phyloP scores from a whole-genome alignment of 1,140 invertebrate species.

The Drosophila suzukii region DNA sequence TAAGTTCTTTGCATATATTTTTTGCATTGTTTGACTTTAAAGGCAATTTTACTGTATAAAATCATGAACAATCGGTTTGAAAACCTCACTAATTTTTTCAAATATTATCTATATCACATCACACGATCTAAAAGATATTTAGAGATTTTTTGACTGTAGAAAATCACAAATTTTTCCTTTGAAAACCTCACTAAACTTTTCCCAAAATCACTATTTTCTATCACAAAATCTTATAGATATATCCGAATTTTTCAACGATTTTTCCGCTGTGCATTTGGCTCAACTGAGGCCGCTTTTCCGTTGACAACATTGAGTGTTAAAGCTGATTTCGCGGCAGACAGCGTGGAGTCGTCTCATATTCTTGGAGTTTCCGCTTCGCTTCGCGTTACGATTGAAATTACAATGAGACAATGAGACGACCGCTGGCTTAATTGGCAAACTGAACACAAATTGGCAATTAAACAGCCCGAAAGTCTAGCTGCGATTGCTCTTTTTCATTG shows the following conservation, averaged over 20 bases:
- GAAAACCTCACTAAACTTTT: not conserved
- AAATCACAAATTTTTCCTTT: too few relatives aligned
- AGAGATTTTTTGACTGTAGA: too few relatives aligned
- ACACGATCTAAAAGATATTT: too few relatives aligned
- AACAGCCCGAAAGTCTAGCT: conserved; percentile 45
- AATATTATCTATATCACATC: too few relatives aligned
- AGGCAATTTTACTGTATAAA: too few relatives aligned
- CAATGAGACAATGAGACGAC: conserved; percentile 48
- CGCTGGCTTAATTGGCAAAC: conserved; percentile 63
- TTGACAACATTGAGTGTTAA: conserved; percentile 27
- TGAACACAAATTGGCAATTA: conserved; percentile 62
- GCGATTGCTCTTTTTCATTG: conserved; percentile 48
- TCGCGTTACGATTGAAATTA: conserved; percentile 31
- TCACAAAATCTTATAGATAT: not conserved
- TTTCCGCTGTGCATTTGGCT: conserved; percentile 2
- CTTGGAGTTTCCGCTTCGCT: conserved; percentile 67
- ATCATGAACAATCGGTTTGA: too few relatives aligned
- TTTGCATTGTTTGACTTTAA: not conserved
- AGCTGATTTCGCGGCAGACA: conserved; percentile 48
- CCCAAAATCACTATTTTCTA: not conserved
- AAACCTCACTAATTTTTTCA: not conserved
- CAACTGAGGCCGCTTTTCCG: conserved; percentile 13
- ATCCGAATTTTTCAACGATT: not conserved
- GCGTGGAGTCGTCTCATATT: conserved; percentile 51
- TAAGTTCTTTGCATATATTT: too few relatives aligned